A percentile compares a stretch with the other conserved stretches of the same genome.
Conservation (phyloP, 2,797 vertebrate species). For the Gobionotothen gibberifrons region DNA sequence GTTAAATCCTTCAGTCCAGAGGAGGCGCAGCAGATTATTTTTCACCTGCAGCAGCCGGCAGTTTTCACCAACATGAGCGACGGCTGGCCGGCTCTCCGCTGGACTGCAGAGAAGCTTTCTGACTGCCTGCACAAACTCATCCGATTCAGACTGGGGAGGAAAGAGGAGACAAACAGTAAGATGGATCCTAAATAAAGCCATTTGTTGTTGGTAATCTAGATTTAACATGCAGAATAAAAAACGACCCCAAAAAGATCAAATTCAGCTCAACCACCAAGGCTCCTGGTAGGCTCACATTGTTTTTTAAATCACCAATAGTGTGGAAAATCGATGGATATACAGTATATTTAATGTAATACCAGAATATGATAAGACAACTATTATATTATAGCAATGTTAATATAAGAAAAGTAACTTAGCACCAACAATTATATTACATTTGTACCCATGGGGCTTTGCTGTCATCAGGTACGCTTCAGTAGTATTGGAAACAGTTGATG, state of each 20-base stretch:
- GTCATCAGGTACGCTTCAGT: too few relatives aligned
- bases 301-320: background rate
- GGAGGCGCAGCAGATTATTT: constrained; percentile 85
- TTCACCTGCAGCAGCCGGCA: constrained; percentile 87
- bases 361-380: too few relatives aligned
- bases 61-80: constrained; percentile 90
- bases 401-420: background rate
- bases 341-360: background rate
- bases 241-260: background rate
- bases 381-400: background rate
- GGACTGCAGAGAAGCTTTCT: constrained; percentile 88
- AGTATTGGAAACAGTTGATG: too few relatives aligned
- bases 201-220: background rate
- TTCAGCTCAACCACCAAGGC: background rate
- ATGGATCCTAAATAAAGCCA: background rate
- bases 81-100: constrained; percentile 89
- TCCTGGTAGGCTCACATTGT: background rate
- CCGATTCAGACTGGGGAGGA: constrained; percentile 90
- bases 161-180: constrained; percentile 81
- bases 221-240: constrained; percentile 12
- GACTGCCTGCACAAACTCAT: constrained; percentile 82
- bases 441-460: background rate
- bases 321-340: background rate
- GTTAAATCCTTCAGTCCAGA: constrained; percentile 89
- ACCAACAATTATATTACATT: background rate